Percentiles rank a stretch among this genome's conserved stretches.
Evolutionary conservation across 2,797 vertebrate species (phyloP).

Genomic region (Chloroceryle amazona): DNA sequence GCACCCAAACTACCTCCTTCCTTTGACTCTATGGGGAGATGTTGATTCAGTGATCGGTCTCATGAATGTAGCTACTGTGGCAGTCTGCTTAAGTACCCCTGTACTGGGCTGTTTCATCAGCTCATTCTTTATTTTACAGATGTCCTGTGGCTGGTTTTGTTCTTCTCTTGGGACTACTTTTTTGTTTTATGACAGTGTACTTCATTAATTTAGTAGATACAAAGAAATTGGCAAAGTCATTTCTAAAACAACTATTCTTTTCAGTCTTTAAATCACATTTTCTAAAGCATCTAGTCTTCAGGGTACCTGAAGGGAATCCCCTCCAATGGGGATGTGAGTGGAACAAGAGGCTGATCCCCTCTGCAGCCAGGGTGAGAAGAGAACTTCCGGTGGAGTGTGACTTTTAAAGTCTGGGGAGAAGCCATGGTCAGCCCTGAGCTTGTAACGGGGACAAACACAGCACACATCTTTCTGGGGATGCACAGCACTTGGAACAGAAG

Average conservation of each 20-base stretch:
- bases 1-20: background rate
- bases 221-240: background rate
- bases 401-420: background rate
- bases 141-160: background rate
- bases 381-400: background rate
- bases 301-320: background rate
- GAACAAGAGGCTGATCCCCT: background rate
- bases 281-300: background rate
- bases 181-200: background rate
- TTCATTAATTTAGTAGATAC: background rate
- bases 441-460: background rate
- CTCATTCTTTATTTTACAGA: background rate
- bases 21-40: background rate
- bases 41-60: background rate
- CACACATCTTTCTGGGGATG: background rate
- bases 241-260: background rate
- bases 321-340: background rate
- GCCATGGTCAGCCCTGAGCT: rapidly evolving
- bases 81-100: background rate
- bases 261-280: background rate
- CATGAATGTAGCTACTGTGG: rapidly evolving
- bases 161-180: background rate
- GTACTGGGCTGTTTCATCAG: background rate
- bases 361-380: background rate
- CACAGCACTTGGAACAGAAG: background rate